phyloP scores from a whole-genome alignment of 2,113 vertebrate genomes.

The Fukomys damarensis region DNA sequence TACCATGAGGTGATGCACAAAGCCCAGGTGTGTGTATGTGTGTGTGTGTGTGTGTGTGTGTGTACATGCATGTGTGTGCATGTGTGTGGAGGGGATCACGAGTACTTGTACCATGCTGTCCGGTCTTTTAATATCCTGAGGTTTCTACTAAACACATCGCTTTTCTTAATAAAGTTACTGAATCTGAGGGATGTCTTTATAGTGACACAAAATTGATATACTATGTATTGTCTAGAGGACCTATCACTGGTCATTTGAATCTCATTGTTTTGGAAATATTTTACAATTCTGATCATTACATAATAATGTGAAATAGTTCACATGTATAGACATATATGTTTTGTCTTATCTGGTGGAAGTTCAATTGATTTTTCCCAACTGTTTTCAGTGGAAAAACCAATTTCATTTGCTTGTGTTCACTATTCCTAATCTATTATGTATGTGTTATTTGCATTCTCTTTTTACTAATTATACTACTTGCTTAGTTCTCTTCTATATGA shows the following conservation, averaged over 20 bases:
- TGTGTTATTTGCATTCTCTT: neutral
- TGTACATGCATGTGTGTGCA: no score
- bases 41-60: neutral
- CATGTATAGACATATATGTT: neutral
- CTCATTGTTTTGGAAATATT: neutral
- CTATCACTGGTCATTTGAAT: neutral
- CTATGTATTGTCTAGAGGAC: neutral
- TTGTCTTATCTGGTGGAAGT: neutral
- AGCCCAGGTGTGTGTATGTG: neutral
- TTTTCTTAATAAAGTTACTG: neutral
- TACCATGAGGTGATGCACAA: neutral
- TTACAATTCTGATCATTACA: neutral
- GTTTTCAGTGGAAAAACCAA: neutral
- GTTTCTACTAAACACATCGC: neutral
- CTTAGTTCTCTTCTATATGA: neutral
- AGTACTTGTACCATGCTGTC: neutral
- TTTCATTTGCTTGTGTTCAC: neutral
- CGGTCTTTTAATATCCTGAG: neutral
- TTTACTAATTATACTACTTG: neutral
- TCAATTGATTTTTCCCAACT: neutral
- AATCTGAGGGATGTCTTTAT: no score
- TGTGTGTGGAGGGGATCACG: no score
- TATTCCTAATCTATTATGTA: neutral
- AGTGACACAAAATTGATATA: neutral
- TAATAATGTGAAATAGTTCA: neutral